Percentiles rank a stretch among this genome's conserved stretches.
These are phyloP conservation scores for Tapirus terrestris DNA, from an alignment of 2,113 vertebrate genomes.

Conservation along the genomic window DNA sequence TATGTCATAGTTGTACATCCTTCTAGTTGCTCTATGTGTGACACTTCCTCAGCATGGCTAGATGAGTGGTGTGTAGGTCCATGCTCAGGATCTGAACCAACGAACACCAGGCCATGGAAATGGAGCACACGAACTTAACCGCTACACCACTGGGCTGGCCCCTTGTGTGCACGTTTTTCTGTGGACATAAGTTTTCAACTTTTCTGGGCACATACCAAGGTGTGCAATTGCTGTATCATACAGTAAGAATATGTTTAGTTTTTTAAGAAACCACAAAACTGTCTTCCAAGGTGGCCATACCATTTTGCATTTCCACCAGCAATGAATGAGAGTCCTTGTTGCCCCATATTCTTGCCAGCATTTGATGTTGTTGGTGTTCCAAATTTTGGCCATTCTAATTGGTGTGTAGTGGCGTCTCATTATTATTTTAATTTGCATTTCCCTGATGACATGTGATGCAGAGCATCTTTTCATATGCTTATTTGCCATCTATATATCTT, in stretches of 20 bases:
- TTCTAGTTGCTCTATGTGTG: too few relatives aligned
- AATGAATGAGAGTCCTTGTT: background rate
- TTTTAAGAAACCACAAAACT: background rate
- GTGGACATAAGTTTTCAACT: background rate
- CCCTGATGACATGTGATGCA: background rate
- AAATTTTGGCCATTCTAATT: background rate
- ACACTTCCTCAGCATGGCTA: too few relatives aligned
- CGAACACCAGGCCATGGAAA: too few relatives aligned
- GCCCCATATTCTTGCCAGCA: background rate
- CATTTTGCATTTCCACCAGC: background rate
- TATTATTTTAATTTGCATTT: background rate
- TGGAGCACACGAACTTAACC: too few relatives aligned
- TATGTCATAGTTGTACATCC: too few relatives aligned
- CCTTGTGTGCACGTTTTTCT: background rate
- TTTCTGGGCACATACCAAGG: background rate
- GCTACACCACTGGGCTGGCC: too few relatives aligned
- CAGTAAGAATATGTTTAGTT: background rate
- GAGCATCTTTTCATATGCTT: background rate
- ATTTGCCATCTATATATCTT: background rate
- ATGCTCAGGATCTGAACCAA: too few relatives aligned
- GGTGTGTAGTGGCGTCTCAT: background rate
- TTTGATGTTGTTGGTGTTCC: background rate
- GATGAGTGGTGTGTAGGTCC: too few relatives aligned
- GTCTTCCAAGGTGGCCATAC: background rate
- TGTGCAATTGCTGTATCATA: background rate